Conservation (phyloP, 2,797 vertebrate species). For the Dendrocincla fuliginosa region DNA sequence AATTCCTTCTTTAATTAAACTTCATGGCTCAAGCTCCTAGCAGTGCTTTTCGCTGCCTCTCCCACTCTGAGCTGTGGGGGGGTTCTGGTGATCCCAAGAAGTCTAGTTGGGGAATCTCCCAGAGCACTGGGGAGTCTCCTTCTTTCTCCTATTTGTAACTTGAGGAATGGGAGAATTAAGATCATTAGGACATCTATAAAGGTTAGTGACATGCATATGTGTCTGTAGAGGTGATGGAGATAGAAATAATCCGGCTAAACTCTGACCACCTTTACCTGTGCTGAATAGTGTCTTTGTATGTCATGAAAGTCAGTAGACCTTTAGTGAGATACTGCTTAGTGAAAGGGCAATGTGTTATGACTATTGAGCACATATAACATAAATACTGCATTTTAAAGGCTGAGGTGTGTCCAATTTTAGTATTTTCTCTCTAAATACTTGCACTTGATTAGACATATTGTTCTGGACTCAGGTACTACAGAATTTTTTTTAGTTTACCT, state of each 20-base stretch:
- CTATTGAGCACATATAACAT: neutral
- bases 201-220: neutral
- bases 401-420: neutral
- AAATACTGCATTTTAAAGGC: neutral
- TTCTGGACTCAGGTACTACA: neutral
- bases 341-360: rapidly evolving
- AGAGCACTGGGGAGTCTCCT: neutral
- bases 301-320: neutral
- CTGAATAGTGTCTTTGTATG: neutral
- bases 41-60: conserved; percentile 45
- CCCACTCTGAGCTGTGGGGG: neutral
- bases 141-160: neutral
- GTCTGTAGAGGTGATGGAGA: neutral
- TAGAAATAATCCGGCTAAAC: neutral
- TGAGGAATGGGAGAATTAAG: neutral
- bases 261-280: neutral
- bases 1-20: conserved; percentile 77
- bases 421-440: neutral
- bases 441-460: neutral
- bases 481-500: neutral
- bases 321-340: neutral
- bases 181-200: neutral
- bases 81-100: neutral
- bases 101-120: neutral
- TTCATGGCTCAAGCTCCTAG: conserved; percentile 52